Percentiles rank a stretch among this genome's conserved stretches.
Evolutionary conservation across 2,888 invertebrate species (phyloP).

Genomic region (Drosophila prolongata): DNA sequence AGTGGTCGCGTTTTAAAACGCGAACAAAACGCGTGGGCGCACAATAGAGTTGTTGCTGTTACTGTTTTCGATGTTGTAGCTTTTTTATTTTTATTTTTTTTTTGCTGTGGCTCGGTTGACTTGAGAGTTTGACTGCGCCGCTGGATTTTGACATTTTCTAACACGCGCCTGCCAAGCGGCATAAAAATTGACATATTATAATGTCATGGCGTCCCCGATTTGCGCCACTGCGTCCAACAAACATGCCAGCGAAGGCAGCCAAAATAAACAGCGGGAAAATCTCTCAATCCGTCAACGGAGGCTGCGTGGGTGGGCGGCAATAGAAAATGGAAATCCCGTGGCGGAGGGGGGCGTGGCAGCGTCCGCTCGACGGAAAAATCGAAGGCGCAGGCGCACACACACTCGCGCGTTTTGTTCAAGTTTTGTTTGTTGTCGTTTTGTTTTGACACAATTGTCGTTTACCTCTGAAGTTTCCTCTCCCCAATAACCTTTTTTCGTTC

Average conservation of each 20-base stretch:
- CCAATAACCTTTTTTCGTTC: neutral
- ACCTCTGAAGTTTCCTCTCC: conserved; percentile 6
- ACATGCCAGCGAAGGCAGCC: conserved; percentile 10
- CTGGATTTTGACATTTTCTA: conserved; percentile 77
- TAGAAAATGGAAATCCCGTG: conserved; percentile 5
- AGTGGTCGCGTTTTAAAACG: conserved; percentile 52
- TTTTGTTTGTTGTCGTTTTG: conserved; percentile 27
- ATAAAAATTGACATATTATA: conserved; percentile 81
- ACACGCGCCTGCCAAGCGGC: conserved; percentile 78
- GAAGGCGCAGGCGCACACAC: conserved; percentile 28
- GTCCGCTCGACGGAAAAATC: neutral
- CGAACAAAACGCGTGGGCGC: conserved; percentile 65
- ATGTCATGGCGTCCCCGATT: conserved; percentile 78
- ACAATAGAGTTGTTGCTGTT: conserved; percentile 73
- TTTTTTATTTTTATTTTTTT: neutral
- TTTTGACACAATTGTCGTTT: conserved; percentile 43
- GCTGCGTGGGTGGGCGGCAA: conserved; percentile 45
- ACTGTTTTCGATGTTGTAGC: conserved; percentile 13
- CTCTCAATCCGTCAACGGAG: conserved; percentile 47
- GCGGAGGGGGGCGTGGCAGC: conserved; percentile 2
- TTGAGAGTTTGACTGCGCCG: conserved; percentile 53
- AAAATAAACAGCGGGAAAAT: conserved; percentile 20
- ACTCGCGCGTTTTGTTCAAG: conserved; percentile 4
- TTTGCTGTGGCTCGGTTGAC: conserved; percentile 16
- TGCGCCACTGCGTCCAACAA: conserved; percentile 71